Evolutionary conservation across 2,113 vertebrate species (phyloP).

Genomic region (Scolopax mira): DNA sequence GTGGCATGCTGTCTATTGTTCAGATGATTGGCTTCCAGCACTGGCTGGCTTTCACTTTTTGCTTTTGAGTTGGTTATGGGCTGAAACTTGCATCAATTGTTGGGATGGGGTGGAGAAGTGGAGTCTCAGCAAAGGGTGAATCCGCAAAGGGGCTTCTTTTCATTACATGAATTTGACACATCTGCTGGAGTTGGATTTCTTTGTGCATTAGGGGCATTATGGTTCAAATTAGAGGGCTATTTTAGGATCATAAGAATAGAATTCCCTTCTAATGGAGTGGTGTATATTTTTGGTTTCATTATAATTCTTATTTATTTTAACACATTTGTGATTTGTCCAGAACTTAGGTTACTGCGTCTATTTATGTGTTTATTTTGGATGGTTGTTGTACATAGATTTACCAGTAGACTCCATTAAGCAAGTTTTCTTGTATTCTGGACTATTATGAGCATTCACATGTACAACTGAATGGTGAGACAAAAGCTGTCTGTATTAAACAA

Average conservation of each 20-base stretch:
- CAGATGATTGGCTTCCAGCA: background rate
- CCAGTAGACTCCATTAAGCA: background rate
- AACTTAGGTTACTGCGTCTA: conserved; percentile 10
- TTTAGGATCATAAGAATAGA: conserved; percentile 70
- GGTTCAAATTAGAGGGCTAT: conserved; percentile 72
- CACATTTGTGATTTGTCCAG: conserved; percentile 12
- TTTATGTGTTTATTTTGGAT: conserved; percentile 12
- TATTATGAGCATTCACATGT: background rate
- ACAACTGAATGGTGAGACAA: background rate
- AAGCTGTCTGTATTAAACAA: background rate
- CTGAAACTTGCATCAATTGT: conserved; percentile 32
- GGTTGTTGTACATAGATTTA: background rate
- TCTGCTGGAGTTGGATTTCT: conserved; percentile 62
- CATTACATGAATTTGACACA: conserved; percentile 61
- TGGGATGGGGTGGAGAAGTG: background rate
- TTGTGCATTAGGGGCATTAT: conserved; percentile 59
- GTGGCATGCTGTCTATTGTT: conserved; percentile 29
- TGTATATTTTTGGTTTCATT: conserved; percentile 55
- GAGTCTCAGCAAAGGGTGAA: background rate
- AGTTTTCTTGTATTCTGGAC: background rate
- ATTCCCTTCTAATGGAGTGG: conserved; percentile 51
- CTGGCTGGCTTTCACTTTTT: conserved; percentile 55
- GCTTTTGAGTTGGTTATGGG: conserved; percentile 51
- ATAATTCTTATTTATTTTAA: conserved; percentile 53
- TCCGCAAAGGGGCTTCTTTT: conserved; percentile 27